Base-by-base conservation (phyloP, 2,888 invertebrate species). In the Bombylius major region DNA sequence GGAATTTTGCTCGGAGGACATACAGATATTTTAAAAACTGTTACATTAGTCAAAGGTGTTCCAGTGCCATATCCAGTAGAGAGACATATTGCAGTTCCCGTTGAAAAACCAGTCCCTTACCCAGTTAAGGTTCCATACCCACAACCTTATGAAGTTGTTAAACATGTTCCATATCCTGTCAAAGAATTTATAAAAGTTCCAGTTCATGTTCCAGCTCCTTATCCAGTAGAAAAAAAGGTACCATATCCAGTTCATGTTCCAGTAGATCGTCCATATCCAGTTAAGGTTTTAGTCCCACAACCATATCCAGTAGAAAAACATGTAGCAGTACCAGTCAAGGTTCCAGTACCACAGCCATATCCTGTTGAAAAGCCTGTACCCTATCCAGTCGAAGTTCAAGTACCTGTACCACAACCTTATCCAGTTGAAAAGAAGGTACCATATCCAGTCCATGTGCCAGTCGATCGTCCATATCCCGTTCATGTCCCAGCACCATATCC, bases 271-370 rank as follows among this genome's bases (percentile, higher is more conserved):
- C 79, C 82, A 53, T 83, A 84, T 59, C 86, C 86, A 6, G 73
- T 87, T 23, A 65, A 79, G 72, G 82, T 85, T 14, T 81, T 76
- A 63, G 81, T 84, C 32, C 82, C 83, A 56, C 79, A 82, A 66
- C 84, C 84, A 55, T 84, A 82, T 81, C 84, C 85, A 50, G 87
- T 86, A 8, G 82, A 83, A 65, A 87, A 86, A 67, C 78, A 81
- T 59, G 75, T 87, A 50, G 77, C 77, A 64, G 79, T 80, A 71
- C 81, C 84, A 59, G 82, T 84, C 77, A 81, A 64, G 68, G 78
- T 62, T 61, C 77, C 62, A 82, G 72, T 75, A 53, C 75, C 75
- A 59, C 70, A 72, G 62, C 75, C 75, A 55, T 75, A 75, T 60
- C 81, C 83, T 63, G 76, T 81, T 4, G 73, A 79, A 46, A 86